These are phyloP conservation scores for Melanostoma scalare DNA, from an alignment of 2,888 invertebrate species.

Conservation along the genomic window DNA sequence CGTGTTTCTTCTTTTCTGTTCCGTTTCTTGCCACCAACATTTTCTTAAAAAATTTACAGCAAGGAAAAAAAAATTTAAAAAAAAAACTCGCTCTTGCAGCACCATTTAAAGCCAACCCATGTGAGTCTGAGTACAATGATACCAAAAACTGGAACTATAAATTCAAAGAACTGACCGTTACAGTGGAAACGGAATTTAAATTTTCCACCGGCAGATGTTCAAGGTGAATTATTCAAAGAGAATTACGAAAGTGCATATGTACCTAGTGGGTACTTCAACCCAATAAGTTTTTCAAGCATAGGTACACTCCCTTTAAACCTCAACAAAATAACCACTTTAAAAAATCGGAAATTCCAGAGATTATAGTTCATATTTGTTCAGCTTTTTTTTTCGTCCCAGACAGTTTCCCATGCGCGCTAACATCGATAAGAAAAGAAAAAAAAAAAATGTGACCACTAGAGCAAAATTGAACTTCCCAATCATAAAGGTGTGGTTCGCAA, in stretches of 20 bases:
- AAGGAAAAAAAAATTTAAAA: too few species aligned
- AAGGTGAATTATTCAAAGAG: background rate
- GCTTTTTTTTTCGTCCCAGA: constrained; percentile 32
- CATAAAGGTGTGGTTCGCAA: constrained; percentile 69
- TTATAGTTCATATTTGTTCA: constrained; percentile 65
- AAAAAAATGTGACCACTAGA: constrained; percentile 54
- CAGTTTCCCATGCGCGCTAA: constrained; percentile 42
- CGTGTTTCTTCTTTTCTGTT: too few species aligned
- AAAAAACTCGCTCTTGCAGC: too few species aligned
- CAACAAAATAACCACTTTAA: background rate
- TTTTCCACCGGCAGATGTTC: background rate
- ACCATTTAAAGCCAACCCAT: too few species aligned
- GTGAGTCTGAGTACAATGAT: background rate
- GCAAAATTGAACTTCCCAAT: constrained; percentile 41
- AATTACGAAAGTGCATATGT: constrained; percentile 1
- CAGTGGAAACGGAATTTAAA: background rate
- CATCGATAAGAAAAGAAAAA: constrained; percentile 49
- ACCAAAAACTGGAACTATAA: background rate
- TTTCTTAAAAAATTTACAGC: too few species aligned
- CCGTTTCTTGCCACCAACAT: too few species aligned
- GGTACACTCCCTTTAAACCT: background rate
- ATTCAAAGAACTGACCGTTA: background rate
- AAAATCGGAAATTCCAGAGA: constrained; percentile 49
- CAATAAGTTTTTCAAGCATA: background rate
- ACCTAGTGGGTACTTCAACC: background rate